phyloP scores from a whole-genome alignment of 2,113 vertebrate genomes.

The Ceratotherium simum region DNA sequence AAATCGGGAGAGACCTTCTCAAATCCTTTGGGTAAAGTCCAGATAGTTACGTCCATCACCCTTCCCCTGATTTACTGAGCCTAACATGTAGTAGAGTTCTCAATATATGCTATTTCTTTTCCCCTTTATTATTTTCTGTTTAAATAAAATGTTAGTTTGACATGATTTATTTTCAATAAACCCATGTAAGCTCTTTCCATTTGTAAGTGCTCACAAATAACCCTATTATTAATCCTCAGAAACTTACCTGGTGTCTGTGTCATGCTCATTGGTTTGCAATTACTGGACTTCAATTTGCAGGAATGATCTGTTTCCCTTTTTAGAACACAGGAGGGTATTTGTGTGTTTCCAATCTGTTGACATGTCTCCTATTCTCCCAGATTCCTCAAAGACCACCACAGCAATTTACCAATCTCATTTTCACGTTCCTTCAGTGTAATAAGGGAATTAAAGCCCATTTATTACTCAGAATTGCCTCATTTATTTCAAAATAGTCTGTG shows the following conservation, averaged over 20 bases:
- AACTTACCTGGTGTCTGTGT: neutral
- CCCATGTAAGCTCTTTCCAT: neutral
- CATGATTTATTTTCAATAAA: neutral
- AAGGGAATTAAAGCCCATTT: slow-evolving; percentile 29
- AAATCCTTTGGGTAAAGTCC: neutral
- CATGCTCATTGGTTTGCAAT: neutral
- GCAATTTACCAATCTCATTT: neutral
- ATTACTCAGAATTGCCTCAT: neutral
- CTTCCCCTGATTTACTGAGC: neutral
- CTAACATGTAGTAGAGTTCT: neutral
- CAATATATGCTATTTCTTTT: neutral
- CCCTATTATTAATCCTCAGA: neutral
- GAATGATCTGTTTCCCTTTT: neutral
- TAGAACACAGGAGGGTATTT: accelerated
- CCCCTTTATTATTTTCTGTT: neutral
- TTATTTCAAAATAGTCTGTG: slow-evolving; percentile 31
- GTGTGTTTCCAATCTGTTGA: neutral
- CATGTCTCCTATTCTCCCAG: neutral
- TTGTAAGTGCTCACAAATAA: neutral
- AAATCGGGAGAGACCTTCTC: neutral
- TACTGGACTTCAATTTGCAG: neutral
- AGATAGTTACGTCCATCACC: neutral
- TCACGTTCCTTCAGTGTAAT: neutral
- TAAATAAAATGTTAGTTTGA: neutral
- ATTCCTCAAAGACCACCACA: neutral